Base-by-base conservation (phyloP, 2,797 vertebrate species). In the Linurgus olivaceus region DNA sequence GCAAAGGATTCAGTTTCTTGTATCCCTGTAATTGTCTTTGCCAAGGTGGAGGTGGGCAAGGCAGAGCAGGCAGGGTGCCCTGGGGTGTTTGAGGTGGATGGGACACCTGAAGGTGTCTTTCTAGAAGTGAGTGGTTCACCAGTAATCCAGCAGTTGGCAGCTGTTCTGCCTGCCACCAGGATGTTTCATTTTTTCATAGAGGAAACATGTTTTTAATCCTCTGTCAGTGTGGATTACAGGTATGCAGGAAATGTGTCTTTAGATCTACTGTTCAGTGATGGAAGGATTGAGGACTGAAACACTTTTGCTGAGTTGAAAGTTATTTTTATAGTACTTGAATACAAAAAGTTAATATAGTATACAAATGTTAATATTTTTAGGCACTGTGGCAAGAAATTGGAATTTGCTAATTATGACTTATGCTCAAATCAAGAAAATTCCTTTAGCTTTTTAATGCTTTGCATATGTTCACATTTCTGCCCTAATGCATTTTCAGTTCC, bases 31-130 rank as follows among this genome's bases (percentile, higher is more conserved):
- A 12, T 7, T 71, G 42, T 40, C 31, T 63, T 73, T 70, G 40
- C 17, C 7, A 5, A 1, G 0, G 1, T 18, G 21, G 66, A 74
- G 42, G 23, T 10, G 57, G 58, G 25, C 20, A 10, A 3, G 13
- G 70, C 10, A 48, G 63, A 61, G 54, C 51, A 67, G 77, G 51
- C 29, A 45, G 47, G 45, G 35, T 8, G 6, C 15, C n/a, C 48
- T 42, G n/a, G 16, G 26, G 17, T 16, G 7, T 59, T 54, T 52
- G 10, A 16, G 51, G 10, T 35, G 20, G 8, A 29, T 70, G 31
- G 33, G 31, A 76, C 23, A 9, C 44, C 10, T 3, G 20, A 44
- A 62, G 45, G 25, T 81, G 68, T 33, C 72, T 78, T 23, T 24
- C 14, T 48, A 28, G 35, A 35, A 52, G 25, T 31, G 17, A 83